phyloP scores from a whole-genome alignment of 2,797 vertebrate species.

The Australoheros facetus region DNA sequence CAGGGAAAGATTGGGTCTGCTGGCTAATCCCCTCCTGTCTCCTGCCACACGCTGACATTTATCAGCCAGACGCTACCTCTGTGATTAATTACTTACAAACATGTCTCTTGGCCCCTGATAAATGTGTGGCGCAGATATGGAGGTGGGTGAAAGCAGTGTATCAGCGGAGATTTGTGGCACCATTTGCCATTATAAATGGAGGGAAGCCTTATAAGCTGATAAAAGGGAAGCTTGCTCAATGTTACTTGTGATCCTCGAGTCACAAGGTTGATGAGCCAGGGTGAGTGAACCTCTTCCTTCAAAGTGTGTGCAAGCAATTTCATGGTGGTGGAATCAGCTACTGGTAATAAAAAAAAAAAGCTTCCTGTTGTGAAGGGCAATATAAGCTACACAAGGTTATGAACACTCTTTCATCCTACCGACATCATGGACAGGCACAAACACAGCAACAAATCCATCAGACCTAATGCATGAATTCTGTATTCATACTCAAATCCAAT shows the following conservation, averaged over 20 bases:
- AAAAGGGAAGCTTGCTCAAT: constrained; percentile 54
- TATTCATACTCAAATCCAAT: constrained; percentile 19
- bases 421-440: constrained; percentile 17
- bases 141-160: constrained; percentile 47
- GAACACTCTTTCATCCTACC: constrained; percentile 21
- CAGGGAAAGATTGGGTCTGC: constrained; percentile 56
- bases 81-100: constrained; percentile 78
- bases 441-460: neutral
- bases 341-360: constrained; percentile 61
- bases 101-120: constrained; percentile 65
- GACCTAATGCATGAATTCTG: neutral
- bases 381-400: constrained; percentile 54
- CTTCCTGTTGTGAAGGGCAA: constrained; percentile 52
- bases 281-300: constrained; percentile 38
- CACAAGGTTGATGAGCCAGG: constrained; percentile 64
- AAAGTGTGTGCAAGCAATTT: constrained; percentile 56
- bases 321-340: constrained; percentile 48
- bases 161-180: constrained; percentile 60
- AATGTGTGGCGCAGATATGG: constrained; percentile 51
- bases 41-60: constrained; percentile 65
- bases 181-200: constrained; percentile 58
- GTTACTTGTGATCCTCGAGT: constrained; percentile 56
- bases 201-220: constrained; percentile 56
- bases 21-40: constrained; percentile 68
- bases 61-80: constrained; percentile 64